Evolutionary conservation across 1,140 invertebrate genomes (phyloP), one percentile per base, ranked within the genome.

Genomic region (Phenacoccus solenopsis): DNA sequence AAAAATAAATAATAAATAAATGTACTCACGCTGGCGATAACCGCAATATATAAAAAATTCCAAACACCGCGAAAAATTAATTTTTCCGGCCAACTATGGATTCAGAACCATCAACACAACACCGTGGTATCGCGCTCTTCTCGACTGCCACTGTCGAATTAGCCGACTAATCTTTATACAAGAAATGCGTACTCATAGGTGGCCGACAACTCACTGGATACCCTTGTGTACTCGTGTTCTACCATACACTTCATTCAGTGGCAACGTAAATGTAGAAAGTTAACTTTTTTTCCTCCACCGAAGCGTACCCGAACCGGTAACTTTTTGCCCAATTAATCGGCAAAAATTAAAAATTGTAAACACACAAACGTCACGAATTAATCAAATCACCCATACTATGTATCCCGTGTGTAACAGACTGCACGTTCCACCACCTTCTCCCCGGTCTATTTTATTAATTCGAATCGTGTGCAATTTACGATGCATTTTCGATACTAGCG

Each of bases 91-190:
- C n/a, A n/a, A n/a, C n/a, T n/a, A n/a, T n/a, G n/a, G n/a, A n/a
- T n/a, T n/a, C n/a, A n/a, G n/a, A n/a, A n/a, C n/a, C n/a, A n/a
- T n/a, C n/a, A n/a, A n/a, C n/a, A n/a, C n/a, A n/a, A n/a, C n/a
- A n/a, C n/a, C n/a, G n/a, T n/a, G n/a, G n/a, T n/a, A n/a, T n/a
- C n/a, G n/a, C n/a, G n/a, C n/a, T n/a, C n/a, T n/a, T n/a, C n/a
- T 49, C 9, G 25, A 64, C 59, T 64, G 59, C 59, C 20, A 64
- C 59, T 64, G 25, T 64, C 59, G 59, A 64, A 64, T 64, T 64
- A 64, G 59, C 25, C 4, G 20, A 64, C 59, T 64, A 64, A 64
- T 64, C 59, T 64, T 64, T 64, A 64, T 64, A 38, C 9, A 64
- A 24, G 59, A 64, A 27, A 64, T 20, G 25, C 20, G 22, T 64